A percentile compares a stretch with the other conserved stretches of the same genome.
Conservation (phyloP, 2,888 invertebrate species). For the Morpho helenor region DNA sequence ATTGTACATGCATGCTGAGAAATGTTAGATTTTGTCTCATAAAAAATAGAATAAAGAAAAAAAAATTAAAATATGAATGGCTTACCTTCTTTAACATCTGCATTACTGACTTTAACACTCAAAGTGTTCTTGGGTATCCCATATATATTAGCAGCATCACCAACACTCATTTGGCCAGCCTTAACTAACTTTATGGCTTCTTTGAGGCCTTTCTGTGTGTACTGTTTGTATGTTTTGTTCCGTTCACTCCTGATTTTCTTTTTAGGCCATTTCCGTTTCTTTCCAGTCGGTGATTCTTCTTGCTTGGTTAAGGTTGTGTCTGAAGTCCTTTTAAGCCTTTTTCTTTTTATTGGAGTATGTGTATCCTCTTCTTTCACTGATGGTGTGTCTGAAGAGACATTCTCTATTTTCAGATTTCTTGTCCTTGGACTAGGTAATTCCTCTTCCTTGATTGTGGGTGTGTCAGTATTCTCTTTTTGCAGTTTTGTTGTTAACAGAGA, state of each 20-base stretch:
- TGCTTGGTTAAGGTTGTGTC: too few species aligned
- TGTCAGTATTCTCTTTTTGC: too few species aligned
- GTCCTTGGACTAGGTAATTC: too few species aligned
- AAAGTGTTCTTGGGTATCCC: conserved; percentile 49
- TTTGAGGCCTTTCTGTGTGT: conserved; percentile 35
- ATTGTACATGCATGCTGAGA: too few species aligned
- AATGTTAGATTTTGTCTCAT: too few species aligned
- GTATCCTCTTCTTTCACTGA: too few species aligned
- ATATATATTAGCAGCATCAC: conserved; percentile 35
- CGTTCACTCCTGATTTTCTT: conserved; percentile 16
- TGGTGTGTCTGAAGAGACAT: too few species aligned
- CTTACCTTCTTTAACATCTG: conserved; percentile 19
- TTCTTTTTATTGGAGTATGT: too few species aligned
- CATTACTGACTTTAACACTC: conserved; percentile 20
- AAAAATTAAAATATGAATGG: background rate
- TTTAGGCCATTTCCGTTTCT: conserved; percentile 14
- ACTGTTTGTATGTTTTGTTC: conserved; percentile 40
- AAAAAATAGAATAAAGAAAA: background rate
- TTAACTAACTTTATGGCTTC: conserved; percentile 36
- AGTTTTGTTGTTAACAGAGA: too few species aligned
- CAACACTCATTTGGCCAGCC: conserved; percentile 25
- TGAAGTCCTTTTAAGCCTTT: too few species aligned
- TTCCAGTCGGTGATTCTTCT: conserved; percentile 6
- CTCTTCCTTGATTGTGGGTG: too few species aligned
- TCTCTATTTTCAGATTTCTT: too few species aligned